Conservation (phyloP, 2,113 vertebrate genomes). For the Sciurus niger region DNA sequence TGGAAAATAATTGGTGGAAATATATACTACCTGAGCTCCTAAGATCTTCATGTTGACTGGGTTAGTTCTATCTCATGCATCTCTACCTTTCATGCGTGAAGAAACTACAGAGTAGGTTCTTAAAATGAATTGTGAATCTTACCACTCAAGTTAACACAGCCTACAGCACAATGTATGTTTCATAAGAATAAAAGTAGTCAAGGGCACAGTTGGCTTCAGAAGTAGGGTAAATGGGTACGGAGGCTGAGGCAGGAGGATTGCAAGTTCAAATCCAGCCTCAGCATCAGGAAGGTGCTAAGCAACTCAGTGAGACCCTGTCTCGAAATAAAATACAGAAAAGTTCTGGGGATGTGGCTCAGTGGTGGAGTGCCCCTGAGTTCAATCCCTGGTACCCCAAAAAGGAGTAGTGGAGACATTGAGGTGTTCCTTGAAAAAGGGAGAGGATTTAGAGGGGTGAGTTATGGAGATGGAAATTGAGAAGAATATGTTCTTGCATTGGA, state of each 20-base stretch:
- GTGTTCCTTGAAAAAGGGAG: not conserved
- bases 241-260: no score
- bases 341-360: no score
- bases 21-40: not conserved
- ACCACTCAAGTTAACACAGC: not conserved
- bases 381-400: not conserved
- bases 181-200: not conserved
- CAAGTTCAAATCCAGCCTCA: no score
- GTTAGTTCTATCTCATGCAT: not conserved
- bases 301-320: no score
- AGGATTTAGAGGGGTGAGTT: not conserved
- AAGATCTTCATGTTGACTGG: not conserved
- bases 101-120: not conserved
- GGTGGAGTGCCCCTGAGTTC: no score
- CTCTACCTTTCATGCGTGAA: not conserved
- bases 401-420: not conserved
- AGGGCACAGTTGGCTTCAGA: not conserved
- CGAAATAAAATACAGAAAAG: no score
- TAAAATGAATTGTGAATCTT: constrained; percentile 25
- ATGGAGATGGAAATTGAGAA: not conserved
- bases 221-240: not conserved
- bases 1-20: not conserved
- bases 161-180: not conserved
- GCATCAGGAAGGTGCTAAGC: no score
- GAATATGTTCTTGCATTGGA: not conserved